Evolutionary conservation across 2,113 vertebrate genomes (phyloP), one percentile per base, ranked within the genome.

Genomic region (Notechis scutatus): DNA sequence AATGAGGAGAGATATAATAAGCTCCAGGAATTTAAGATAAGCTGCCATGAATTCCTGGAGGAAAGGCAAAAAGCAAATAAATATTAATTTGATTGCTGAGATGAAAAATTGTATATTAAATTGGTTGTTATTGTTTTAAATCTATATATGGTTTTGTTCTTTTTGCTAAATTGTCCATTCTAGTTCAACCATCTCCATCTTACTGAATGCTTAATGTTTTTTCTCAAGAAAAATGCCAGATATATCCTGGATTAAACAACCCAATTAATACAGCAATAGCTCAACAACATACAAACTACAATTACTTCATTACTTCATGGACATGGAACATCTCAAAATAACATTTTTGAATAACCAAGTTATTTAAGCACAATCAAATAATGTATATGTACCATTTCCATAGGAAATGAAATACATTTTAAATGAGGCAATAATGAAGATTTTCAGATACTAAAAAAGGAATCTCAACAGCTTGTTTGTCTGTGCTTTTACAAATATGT

Each of bases 401-500:
- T 23, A 54, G 34, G 8, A 11, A 50, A 52, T 64, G 34, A 59
- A 29, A 45, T 39, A 59, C 23, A 52, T 61, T 50, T 89, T 8
- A 91, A 89, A 69, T 56, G 69, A 74, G 69, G 52, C 57, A 81
- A 92, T 59, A 61, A 89, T 12, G 5, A 89, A 5, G 54, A 10
- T 42, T 52, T 24, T 55, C 34, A 47, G n/a, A 18, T 45, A 59
- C 20, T 39, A 89, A 45, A 93, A n/a, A 61, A 23, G n/a, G 24
- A 90, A 92, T 90, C 69, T 87, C 91, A 85, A 59, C 69, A 55
- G 47, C 86, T 64, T 87, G 24, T 57, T 59, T 47, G 59, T 88
- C 59, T 47, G 45, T 91, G 47, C n/a, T 90, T 93, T 93, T 93
- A 93, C 45, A 93, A 93, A 87, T 64, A 42, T 42, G 18, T 69